A percentile compares a stretch with the other conserved stretches of the same genome.
phyloP scores from a whole-genome alignment of 2,797 vertebrate species.

The Gambusia yucatana region DNA sequence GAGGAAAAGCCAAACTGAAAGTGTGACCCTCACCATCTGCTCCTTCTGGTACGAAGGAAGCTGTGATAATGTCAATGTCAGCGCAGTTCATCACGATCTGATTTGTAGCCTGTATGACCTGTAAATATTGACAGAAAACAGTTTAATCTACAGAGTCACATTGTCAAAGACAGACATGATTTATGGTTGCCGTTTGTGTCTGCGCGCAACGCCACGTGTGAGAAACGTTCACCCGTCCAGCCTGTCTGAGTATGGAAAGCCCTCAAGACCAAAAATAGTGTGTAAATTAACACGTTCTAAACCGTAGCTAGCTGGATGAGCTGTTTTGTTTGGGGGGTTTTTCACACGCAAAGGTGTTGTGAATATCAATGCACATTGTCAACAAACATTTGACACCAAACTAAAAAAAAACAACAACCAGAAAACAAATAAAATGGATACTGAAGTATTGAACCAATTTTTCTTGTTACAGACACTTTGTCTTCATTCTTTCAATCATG shows the following conservation, averaged over 20 bases:
- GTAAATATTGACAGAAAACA: slow-evolving; percentile 68
- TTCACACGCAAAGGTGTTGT: not conserved
- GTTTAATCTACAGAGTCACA: not conserved
- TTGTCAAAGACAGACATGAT: not conserved
- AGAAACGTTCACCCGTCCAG: not conserved
- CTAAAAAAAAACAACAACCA: too few species aligned
- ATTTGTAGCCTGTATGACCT: slow-evolving; percentile 96
- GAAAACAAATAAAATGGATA: too few species aligned
- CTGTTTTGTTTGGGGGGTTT: too few species aligned
- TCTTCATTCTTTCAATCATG: too few species aligned
- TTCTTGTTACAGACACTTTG: too few species aligned
- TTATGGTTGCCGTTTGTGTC: not conserved
- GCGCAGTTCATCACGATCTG: slow-evolving; percentile 99
- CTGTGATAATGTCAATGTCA: slow-evolving; percentile 99
- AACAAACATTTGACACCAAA: too few species aligned
- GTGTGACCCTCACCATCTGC: slow-evolving; percentile 87
- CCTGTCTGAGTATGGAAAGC: not conserved
- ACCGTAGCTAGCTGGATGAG: not conserved
- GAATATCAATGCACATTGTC: not conserved
- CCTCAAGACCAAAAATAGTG: not conserved
- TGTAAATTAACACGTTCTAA: not conserved
- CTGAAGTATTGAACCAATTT: too few species aligned
- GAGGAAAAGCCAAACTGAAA: not conserved
- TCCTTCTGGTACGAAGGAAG: slow-evolving; percentile 92
- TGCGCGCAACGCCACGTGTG: not conserved